Percentiles rank a stretch among this genome's conserved stretches.
Conservation (phyloP, 2,888 invertebrate genomes). For the Amblyjoppa fuscipennis region DNA sequence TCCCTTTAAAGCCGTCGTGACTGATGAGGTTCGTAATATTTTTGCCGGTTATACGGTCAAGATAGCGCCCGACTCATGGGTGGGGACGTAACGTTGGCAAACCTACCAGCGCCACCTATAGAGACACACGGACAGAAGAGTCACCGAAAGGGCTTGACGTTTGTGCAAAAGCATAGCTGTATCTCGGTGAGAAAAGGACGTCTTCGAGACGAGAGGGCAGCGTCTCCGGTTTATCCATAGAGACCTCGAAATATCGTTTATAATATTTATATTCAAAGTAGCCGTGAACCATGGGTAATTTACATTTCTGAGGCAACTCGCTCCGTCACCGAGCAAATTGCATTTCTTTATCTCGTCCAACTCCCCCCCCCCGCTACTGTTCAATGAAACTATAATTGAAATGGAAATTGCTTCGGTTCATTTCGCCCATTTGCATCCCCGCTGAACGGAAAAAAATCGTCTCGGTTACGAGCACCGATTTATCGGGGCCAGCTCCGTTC, state of each 20-base stretch:
- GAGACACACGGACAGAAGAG: conserved; percentile 1
- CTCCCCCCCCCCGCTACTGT: neutral
- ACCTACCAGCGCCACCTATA: conserved; percentile 17
- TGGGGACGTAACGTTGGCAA: conserved; percentile 49
- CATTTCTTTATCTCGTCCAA: conserved; percentile 7
- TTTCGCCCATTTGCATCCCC: too few species aligned
- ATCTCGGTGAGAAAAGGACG: conserved; percentile 30
- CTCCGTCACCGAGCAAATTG: conserved; percentile 32
- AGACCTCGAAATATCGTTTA: conserved; percentile 53
- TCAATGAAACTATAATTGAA: conserved; percentile 44
- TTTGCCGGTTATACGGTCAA: conserved; percentile 69
- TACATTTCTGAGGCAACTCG: conserved; percentile 30
- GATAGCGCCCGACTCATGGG: conserved; percentile 51
- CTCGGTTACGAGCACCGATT: too few species aligned
- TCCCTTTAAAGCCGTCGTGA: conserved; percentile 60
- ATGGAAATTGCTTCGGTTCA: neutral
- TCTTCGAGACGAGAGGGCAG: conserved; percentile 30
- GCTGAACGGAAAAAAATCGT: neutral
- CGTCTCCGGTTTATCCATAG: conserved; percentile 51
- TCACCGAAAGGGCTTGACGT: conserved; percentile 41
- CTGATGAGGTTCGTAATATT: conserved; percentile 72
- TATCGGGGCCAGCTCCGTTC: neutral
- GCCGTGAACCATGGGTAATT: conserved; percentile 28
- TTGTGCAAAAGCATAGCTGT: conserved; percentile 50
- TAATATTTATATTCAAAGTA: conserved; percentile 32